Percentiles rank a stretch among this genome's conserved stretches.
phyloP scores from a whole-genome alignment of 2,888 invertebrate genomes.

The Gryllus longicercus region DNA sequence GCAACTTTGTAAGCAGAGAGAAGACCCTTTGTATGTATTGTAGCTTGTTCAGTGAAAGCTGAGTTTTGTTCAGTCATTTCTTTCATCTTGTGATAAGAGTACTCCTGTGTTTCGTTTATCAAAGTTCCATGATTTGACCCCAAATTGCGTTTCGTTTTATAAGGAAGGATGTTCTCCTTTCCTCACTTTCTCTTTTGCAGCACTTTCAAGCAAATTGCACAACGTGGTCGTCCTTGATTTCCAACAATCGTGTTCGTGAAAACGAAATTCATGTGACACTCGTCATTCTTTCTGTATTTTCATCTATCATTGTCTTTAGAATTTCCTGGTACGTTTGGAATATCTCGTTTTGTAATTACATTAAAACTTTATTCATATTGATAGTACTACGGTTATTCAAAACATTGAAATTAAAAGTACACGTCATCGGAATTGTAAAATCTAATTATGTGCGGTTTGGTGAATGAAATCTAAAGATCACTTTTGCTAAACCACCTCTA shows the following conservation, averaged over 20 bases:
- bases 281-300: no score
- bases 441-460: no score
- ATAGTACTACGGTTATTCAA: no score
- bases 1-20: not conserved
- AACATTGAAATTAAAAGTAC: no score
- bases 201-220: not conserved
- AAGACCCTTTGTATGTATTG: conserved; percentile 11
- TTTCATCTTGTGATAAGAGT: not conserved
- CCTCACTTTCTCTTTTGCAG: not conserved
- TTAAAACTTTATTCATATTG: no score
- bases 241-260: not conserved
- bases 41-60: not conserved
- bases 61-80: not conserved
- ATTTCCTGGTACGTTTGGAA: no score
- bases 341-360: no score
- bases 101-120: conserved; percentile 19
- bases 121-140: not conserved
- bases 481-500: no score
- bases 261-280: not conserved
- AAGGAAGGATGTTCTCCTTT: not conserved
- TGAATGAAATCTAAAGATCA: no score
- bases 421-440: no score
- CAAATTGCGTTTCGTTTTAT: conserved; percentile 19
- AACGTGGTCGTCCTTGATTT: not conserved
- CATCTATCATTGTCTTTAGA: no score